Evolutionary conservation across 2,797 vertebrate species (phyloP).

Genomic region (Fundulus diaphanus): DNA sequence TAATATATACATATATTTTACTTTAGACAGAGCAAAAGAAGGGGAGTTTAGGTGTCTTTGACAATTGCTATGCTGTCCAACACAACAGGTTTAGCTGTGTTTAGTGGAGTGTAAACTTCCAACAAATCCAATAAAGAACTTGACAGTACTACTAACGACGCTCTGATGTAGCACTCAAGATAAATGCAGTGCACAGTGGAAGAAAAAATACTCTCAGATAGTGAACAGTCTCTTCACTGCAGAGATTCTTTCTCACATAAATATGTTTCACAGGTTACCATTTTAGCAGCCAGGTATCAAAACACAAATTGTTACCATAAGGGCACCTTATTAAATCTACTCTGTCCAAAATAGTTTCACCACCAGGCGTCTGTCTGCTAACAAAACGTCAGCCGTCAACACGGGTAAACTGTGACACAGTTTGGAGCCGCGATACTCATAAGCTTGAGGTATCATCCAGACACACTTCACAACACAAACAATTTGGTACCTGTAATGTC

Average conservation of each 20-base stretch:
- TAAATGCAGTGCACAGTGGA: conserved; percentile 12
- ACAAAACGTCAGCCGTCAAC: conserved; percentile 52
- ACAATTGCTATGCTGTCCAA: conserved; percentile 29
- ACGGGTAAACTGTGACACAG: conserved; percentile 55
- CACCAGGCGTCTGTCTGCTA: conserved; percentile 45
- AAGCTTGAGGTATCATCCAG: conserved; percentile 87
- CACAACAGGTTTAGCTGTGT: conserved; percentile 26
- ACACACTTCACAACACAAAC: conserved; percentile 94
- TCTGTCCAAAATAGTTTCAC: conserved; percentile 37
- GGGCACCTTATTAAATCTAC: conserved; percentile 18
- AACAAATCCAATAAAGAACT: conserved; percentile 43
- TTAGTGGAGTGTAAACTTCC: conserved; percentile 33
- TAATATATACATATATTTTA: too few species aligned
- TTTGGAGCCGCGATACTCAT: conserved; percentile 73
- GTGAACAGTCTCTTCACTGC: conserved; percentile 10
- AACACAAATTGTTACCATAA: conserved; percentile 5
- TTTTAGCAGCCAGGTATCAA: not conserved
- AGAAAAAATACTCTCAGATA: conserved; percentile 10
- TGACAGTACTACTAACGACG: conserved; percentile 25
- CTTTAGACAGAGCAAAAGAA: conserved; percentile 1
- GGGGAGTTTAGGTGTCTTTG: not conserved
- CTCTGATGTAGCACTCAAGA: conserved; percentile 21
- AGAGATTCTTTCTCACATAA: conserved; percentile 7
- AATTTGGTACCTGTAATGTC: conserved; percentile 92
- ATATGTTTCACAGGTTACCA: conserved; percentile 2